Evolutionary conservation across 1,140 invertebrate genomes (phyloP).

Genomic region (Sycophaga agraensis): DNA sequence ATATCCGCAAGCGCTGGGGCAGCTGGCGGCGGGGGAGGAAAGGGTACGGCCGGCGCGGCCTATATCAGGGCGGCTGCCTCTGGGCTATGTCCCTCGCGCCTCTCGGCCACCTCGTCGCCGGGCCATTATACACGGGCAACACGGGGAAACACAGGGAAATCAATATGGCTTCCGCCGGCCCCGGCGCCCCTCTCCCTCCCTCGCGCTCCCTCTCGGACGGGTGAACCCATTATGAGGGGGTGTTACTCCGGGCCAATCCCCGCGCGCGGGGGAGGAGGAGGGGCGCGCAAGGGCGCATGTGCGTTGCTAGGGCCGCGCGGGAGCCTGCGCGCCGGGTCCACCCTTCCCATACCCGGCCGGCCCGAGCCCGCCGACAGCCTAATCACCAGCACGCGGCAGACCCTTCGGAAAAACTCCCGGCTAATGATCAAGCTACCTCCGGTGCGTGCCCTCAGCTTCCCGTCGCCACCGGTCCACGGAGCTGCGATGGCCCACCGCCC

Average conservation of each 20-base stretch:
- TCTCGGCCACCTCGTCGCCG: slow-evolving; percentile 36
- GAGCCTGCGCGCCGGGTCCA: no score
- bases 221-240: slow-evolving; percentile 60
- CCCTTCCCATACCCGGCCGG: no score
- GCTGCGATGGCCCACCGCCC: no score
- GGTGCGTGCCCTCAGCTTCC: no score
- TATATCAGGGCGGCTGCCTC: slow-evolving; percentile 41
- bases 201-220: slow-evolving; percentile 49
- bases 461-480: no score
- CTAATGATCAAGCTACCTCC: no score
- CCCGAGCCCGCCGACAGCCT: no score
- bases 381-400: no score
- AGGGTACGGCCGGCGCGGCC: no score
- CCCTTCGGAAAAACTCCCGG: no score
- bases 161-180: slow-evolving; percentile 60
- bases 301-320: slow-evolving; percentile 60
- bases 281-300: slow-evolving; percentile 55
- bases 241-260: slow-evolving; percentile 60
- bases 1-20: no score
- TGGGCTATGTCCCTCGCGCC: slow-evolving; percentile 49
- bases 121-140: slow-evolving; percentile 59
- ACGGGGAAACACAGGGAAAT: slow-evolving; percentile 61
- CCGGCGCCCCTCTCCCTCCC: slow-evolving; percentile 35
- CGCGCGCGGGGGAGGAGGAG: slow-evolving; percentile 46
- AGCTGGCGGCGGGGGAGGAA: no score